phyloP scores from a whole-genome alignment of 2,797 vertebrate species.

The Sebastes matsubarae region DNA sequence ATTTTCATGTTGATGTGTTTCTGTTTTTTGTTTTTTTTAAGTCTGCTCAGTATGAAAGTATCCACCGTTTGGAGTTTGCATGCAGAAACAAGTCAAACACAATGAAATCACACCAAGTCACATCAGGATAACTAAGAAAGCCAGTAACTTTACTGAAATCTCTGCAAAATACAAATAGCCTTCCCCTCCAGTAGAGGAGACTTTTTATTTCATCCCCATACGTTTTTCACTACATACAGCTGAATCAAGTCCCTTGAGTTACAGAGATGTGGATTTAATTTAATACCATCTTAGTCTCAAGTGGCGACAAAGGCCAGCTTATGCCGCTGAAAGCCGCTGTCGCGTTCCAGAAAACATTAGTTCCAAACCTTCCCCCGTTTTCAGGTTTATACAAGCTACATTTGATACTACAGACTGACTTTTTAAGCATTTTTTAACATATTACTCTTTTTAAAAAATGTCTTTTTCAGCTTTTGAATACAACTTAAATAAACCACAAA shows the following conservation, averaged over 20 bases:
- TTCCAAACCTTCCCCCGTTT: constrained; percentile 89
- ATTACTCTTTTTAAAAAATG: constrained; percentile 44
- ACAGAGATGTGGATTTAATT: constrained; percentile 96
- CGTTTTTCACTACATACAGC: constrained; percentile 95
- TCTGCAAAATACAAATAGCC: constrained; percentile 99
- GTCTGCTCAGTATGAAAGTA: background rate
- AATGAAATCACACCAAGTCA: constrained; percentile 84
- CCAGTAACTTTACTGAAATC: constrained; percentile 99
- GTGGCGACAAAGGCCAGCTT: constrained; percentile 99
- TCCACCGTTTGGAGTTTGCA: constrained; percentile 15
- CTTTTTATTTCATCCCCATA: constrained; percentile 91
- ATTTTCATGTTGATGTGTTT: background rate
- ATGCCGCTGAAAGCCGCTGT: constrained; percentile 97
- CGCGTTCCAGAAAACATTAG: constrained; percentile 82
- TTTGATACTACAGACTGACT: constrained; percentile 88
- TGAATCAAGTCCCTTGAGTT: constrained; percentile 99
- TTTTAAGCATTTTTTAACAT: constrained; percentile 76
- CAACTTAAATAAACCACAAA: constrained; percentile 90
- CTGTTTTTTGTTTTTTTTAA: background rate
- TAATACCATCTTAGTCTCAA: constrained; percentile 96
- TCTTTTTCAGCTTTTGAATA: constrained; percentile 60
- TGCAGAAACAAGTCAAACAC: constrained; percentile 72
- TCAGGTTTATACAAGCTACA: constrained; percentile 93
- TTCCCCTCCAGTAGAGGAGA: constrained; percentile 95
- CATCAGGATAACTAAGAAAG: constrained; percentile 96